Evolutionary conservation across 2,888 invertebrate species (phyloP).

Genomic region (Ectemnius continuus): DNA sequence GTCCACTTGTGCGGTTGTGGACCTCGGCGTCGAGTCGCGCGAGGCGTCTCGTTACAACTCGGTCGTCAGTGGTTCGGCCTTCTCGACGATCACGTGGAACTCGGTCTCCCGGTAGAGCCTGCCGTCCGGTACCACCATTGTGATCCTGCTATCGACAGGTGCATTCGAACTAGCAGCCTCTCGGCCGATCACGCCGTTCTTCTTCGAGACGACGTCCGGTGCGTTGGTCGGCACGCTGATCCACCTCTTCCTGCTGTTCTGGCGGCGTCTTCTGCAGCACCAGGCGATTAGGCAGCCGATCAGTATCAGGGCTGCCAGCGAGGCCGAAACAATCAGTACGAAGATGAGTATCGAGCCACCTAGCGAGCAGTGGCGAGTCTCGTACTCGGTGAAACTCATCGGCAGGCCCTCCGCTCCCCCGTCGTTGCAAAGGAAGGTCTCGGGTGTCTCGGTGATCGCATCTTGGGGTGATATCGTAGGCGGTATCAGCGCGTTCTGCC

Average conservation of each 20-base stretch:
- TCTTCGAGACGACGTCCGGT: conserved; percentile 76
- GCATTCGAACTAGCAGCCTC: conserved; percentile 54
- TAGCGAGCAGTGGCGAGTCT: conserved; percentile 67
- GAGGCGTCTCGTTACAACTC: conserved; percentile 81
- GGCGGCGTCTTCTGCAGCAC: conserved; percentile 74
- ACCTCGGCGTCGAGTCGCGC: conserved; percentile 58
- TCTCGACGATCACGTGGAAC: conserved; percentile 91
- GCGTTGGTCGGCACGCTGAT: conserved; percentile 74
- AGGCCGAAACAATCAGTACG: conserved; percentile 59
- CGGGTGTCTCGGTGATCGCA: conserved; percentile 66
- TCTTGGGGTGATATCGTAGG: conserved; percentile 57
- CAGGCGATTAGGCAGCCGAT: conserved; percentile 62
- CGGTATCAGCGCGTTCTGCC: conserved; percentile 53
- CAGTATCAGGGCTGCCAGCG: conserved; percentile 57
- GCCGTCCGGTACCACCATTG: conserved; percentile 88
- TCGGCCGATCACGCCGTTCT: conserved; percentile 80
- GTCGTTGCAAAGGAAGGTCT: conserved; percentile 70
- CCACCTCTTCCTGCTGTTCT: conserved; percentile 74
- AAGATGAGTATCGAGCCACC: conserved; percentile 69
- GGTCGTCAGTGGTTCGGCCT: conserved; percentile 89
- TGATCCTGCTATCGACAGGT: conserved; percentile 74
- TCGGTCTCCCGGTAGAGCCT: conserved; percentile 92
- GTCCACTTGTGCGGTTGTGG: conserved; percentile 42
- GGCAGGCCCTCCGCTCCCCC: conserved; percentile 48
- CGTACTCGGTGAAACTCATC: conserved; percentile 68